Evolutionary conservation across 2,797 vertebrate species (phyloP).

Genomic region (Sebastes elongatus): DNA sequence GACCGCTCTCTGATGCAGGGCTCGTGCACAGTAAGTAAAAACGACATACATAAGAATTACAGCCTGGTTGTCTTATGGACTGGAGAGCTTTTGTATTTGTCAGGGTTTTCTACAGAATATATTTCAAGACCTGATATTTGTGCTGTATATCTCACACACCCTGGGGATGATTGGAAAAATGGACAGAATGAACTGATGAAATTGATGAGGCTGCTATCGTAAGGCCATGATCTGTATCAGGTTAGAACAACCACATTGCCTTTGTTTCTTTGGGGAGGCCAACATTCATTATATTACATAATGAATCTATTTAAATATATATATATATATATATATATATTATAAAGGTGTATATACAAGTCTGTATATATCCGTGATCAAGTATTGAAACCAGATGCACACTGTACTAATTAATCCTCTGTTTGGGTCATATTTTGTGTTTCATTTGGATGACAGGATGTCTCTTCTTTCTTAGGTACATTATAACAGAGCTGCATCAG

Average conservation of each 20-base stretch:
- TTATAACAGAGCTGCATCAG: constrained; percentile 3
- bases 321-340: background rate
- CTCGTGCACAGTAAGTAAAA: constrained; percentile 36
- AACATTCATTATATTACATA: constrained; percentile 11
- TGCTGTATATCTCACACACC: constrained; percentile 21
- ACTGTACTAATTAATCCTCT: background rate
- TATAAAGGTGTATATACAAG: constrained; percentile 9
- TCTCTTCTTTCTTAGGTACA: background rate
- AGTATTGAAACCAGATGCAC: constrained; percentile 13
- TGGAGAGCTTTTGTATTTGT: constrained; percentile 43
- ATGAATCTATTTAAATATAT: constrained; percentile 19
- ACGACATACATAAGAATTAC: background rate
- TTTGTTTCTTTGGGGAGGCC: constrained; percentile 49
- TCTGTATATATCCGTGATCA: constrained; percentile 15
- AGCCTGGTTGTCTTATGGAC: background rate
- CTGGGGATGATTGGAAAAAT: constrained; percentile 15
- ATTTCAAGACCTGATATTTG: constrained; percentile 27
- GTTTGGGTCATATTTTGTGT: background rate
- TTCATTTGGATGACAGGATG: background rate
- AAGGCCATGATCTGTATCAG: constrained; percentile 41
- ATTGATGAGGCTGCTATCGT: constrained; percentile 36
- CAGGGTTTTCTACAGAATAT: constrained; percentile 60
- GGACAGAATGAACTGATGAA: constrained; percentile 9
- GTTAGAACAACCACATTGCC: constrained; percentile 56
- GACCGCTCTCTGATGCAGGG: constrained; percentile 17